Base-by-base conservation (phyloP, 2,888 invertebrate species). In the Portevinia maculata region DNA sequence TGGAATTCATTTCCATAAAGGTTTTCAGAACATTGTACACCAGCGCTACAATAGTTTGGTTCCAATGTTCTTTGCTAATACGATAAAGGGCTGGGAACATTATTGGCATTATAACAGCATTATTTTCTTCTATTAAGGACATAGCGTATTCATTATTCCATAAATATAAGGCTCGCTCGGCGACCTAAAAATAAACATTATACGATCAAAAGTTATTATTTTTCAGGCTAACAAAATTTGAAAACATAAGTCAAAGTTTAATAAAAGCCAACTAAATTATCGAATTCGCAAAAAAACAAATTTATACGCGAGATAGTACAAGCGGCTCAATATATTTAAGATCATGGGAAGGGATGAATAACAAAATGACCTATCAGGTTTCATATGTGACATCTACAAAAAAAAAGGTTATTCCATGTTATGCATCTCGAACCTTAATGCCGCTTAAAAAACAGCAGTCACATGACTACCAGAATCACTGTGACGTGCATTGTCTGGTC, bases 101-200 rank as follows among this genome's bases (percentile, higher is more conserved):
- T 87, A 98, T 97, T 88, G 97, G 97, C 95, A 98, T 96, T 90
- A 98, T 97, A 88, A 96, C 95, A 89, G 94, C 94, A 90, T 96
- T 96, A 91, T 97, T 97, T 91, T 98, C 97, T 91, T 97, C 97
- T 92, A 98, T 97, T 89, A 98, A 92, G 88, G 96, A 96, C 94
- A 97, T 95, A 89, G 98, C 96, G 92, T 98, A 98, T 92, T 98
- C 98, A 92, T 98, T 98, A 93, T 98, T 98, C 97, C 97, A 98
- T 92, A 96, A 96, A 92, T 97, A 98, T 89, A 98, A 92, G 88
- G 97, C 97, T 91, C 98, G 93, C 92, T 98, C 98, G 86, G 98
- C 97, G 88, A 97, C 97, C 96, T 97, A 87, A 15, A 70, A 78
- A 70, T 32, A 19, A 8, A 55, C 17, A 19, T 17, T 11, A 44